phyloP scores from a whole-genome alignment of 23 tunicate genomes.

The Halocynthia aurantium region DNA sequence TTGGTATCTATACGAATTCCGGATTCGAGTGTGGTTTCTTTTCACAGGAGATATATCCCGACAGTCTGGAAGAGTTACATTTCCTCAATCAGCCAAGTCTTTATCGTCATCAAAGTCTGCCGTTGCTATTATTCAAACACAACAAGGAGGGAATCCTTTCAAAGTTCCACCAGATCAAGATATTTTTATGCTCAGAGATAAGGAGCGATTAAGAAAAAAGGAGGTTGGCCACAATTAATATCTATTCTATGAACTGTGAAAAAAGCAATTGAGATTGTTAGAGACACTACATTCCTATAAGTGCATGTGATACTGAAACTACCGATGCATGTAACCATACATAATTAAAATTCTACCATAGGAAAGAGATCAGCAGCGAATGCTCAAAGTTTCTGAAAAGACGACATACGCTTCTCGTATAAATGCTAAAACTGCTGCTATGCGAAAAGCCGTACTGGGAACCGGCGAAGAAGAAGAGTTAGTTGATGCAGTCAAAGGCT shows the following conservation, averaged over 20 bases:
- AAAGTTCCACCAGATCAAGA: conserved; percentile 88
- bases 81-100: conserved; percentile 77
- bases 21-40: conserved; percentile 4
- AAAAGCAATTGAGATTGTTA: no score
- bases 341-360: neutral
- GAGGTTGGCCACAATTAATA: conserved; percentile 26
- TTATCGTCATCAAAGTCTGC: conserved; percentile 56
- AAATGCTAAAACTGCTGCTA: conserved; percentile 75
- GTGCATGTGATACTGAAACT: no score
- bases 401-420: conserved; percentile 78
- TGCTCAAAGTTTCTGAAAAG: conserved; percentile 59
- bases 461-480: conserved; percentile 32
- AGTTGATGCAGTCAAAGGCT: conserved; percentile 29
- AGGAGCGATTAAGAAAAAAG: conserved; percentile 70
- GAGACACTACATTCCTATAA: no score
- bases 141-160: conserved; percentile 56
- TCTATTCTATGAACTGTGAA: no score
- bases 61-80: conserved; percentile 74
- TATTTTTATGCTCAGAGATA: conserved; percentile 88
- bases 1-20: neutral
- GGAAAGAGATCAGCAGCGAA: conserved; percentile 71
- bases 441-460: conserved; percentile 68
- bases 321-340: no score
- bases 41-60: conserved; percentile 55
- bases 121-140: neutral